These are phyloP conservation scores for Strix aluco DNA, from an alignment of 2,113 vertebrate genomes.

Conservation along the genomic window DNA sequence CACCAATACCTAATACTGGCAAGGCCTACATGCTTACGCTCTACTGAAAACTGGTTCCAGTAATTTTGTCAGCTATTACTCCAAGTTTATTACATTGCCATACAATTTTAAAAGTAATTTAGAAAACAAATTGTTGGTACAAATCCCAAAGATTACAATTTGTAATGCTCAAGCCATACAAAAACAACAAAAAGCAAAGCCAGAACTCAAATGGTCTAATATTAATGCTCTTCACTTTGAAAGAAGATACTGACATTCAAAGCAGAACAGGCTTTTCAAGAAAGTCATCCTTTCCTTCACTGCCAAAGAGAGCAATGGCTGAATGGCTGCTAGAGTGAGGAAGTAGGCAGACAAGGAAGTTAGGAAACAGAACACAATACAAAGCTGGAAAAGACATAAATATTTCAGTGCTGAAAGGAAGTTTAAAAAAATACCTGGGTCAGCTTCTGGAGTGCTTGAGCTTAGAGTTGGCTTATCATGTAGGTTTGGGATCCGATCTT, in stretches of 20 bases:
- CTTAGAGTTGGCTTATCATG: constrained; percentile 28
- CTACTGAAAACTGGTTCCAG: not conserved
- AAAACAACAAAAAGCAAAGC: not conserved
- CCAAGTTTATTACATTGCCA: not conserved
- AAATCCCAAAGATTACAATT: not conserved
- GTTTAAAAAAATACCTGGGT: constrained; percentile 56
- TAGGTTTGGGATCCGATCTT: not conserved
- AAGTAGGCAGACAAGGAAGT: not conserved
- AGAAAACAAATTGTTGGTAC: not conserved
- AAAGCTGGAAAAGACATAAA: not conserved
- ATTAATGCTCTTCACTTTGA: not conserved
- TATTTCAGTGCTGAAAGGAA: not conserved
- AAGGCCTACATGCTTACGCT: not conserved
- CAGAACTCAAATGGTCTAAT: not conserved
- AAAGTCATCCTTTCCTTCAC: not conserved
- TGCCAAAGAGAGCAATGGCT: not conserved
- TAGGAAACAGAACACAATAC: not conserved
- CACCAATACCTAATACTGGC: not conserved
- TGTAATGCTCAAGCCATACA: not conserved
- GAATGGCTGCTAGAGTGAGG: not conserved
- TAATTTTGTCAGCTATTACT: not conserved
- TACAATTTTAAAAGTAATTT: not conserved
- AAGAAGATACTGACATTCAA: not conserved
- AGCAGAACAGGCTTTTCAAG: not conserved
- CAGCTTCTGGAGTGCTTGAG: constrained; percentile 20